Evolutionary conservation across 2,113 vertebrate species (phyloP).

Genomic region (Leucosticte australis): DNA sequence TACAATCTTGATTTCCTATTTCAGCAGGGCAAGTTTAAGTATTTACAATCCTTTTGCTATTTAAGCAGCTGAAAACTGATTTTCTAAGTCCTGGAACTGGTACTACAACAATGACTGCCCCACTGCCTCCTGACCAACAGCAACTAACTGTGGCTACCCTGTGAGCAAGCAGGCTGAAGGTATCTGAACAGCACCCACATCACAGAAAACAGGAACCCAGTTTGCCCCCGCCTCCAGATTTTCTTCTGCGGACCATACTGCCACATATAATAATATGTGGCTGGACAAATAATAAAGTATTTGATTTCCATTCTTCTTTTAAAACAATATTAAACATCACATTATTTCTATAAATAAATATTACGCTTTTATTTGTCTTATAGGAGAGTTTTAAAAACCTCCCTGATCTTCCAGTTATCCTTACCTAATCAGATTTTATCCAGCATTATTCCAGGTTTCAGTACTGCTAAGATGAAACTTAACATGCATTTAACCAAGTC

Average conservation of each 20-base stretch:
- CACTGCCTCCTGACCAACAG: neutral
- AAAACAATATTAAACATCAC: neutral
- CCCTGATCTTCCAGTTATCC: neutral
- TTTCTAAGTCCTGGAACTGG: neutral
- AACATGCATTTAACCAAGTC: neutral
- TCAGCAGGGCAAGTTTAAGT: neutral
- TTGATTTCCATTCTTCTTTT: neutral
- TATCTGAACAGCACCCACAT: neutral
- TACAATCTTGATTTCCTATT: neutral
- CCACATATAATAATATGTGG: no score
- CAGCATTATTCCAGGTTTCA: neutral
- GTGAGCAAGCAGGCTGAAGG: neutral
- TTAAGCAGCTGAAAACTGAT: neutral
- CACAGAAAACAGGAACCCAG: neutral
- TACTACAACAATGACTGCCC: neutral
- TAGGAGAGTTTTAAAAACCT: neutral
- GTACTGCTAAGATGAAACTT: neutral
- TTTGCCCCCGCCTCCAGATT: neutral
- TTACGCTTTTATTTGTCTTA: neutral
- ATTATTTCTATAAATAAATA: neutral
- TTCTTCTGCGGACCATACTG: neutral
- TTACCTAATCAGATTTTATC: neutral
- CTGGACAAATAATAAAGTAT: neutral
- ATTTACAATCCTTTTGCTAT: neutral
- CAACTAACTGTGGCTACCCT: neutral